Conservation (phyloP, 1,140 invertebrate genomes). For the Drosophila parabipectinata region DNA sequence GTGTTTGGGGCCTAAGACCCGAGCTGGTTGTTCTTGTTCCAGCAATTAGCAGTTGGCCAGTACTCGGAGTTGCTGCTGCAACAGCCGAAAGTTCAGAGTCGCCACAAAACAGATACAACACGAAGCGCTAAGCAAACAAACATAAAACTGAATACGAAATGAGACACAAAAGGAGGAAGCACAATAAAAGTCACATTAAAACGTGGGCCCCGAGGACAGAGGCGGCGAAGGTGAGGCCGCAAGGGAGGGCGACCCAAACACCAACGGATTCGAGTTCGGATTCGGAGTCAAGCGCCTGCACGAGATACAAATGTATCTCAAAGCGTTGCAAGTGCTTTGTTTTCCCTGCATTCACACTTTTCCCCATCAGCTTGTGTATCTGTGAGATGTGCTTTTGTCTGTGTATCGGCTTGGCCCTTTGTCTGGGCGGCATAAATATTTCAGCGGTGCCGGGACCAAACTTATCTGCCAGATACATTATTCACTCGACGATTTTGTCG, state of each 20-base stretch:
- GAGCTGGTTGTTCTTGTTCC: background rate
- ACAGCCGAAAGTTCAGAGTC: constrained; percentile 38
- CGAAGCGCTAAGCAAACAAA: constrained; percentile 53
- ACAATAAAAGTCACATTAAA: constrained; percentile 82
- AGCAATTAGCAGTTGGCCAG: constrained; percentile 39
- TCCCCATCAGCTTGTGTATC: constrained; percentile 16
- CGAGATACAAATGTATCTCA: constrained; percentile 66
- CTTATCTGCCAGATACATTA: constrained; percentile 61
- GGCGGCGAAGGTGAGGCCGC: background rate
- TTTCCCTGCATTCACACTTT: constrained; percentile 30
- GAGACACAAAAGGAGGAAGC: constrained; percentile 71
- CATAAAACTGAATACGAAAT: constrained; percentile 77
- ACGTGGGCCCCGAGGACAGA: constrained; percentile 30
- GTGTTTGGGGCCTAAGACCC: constrained; percentile 5
- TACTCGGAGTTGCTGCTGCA: background rate
- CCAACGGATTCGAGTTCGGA: constrained; percentile 21
- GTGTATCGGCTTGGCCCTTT: constrained; percentile 43
- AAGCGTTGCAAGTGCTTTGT: constrained; percentile 40
- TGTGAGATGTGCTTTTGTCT: background rate
- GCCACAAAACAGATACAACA: constrained; percentile 36
- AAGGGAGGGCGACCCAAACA: constrained; percentile 11
- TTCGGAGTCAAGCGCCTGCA: constrained; percentile 40
- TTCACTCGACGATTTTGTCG: constrained; percentile 49
- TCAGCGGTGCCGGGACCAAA: constrained; percentile 29
- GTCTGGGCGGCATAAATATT: constrained; percentile 61